These are phyloP conservation scores for Anthopleura sola DNA, from an alignment of 64 coral and sea anemone genomes.

Conservation along the genomic window DNA sequence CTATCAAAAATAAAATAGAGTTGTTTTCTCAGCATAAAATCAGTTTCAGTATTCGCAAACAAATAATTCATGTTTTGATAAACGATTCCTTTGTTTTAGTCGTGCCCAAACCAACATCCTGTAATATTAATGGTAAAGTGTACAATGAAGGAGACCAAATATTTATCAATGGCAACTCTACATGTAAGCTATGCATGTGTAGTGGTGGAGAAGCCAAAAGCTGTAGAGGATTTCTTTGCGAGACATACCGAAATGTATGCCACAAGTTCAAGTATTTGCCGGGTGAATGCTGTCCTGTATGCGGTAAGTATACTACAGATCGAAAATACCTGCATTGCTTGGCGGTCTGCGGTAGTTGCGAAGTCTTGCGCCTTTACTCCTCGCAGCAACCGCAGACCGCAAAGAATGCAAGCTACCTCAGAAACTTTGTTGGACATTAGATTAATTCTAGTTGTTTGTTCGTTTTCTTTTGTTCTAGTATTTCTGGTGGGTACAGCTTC, in stretches of 20 bases:
- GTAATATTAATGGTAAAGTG: not conserved
- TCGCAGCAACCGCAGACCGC: not conserved
- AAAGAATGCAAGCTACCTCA: not conserved
- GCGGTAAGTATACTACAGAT: slow-evolving; percentile 5
- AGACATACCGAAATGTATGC: no score
- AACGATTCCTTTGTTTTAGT: not conserved
- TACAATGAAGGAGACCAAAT: slow-evolving; percentile 16
- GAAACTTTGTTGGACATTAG: no score
- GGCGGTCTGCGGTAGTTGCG: no score
- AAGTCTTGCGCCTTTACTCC: not conserved
- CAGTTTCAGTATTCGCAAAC: no score
- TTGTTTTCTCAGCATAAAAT: no score
- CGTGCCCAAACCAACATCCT: not conserved
- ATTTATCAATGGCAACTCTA: not conserved
- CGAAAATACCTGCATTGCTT: not conserved
- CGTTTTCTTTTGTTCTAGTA: not conserved
- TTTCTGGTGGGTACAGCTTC: not conserved
- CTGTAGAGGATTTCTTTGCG: not conserved
- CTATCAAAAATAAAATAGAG: no score
- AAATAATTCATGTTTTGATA: not conserved
- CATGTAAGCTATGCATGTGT: slow-evolving; percentile 2
- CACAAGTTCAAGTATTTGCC: not conserved
- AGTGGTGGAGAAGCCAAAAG: not conserved
- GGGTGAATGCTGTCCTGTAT: slow-evolving; percentile 21
- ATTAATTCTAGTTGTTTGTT: no score